Evolutionary conservation across 2,888 invertebrate species (phyloP).

Genomic region (Drosophila barbarae): DNA sequence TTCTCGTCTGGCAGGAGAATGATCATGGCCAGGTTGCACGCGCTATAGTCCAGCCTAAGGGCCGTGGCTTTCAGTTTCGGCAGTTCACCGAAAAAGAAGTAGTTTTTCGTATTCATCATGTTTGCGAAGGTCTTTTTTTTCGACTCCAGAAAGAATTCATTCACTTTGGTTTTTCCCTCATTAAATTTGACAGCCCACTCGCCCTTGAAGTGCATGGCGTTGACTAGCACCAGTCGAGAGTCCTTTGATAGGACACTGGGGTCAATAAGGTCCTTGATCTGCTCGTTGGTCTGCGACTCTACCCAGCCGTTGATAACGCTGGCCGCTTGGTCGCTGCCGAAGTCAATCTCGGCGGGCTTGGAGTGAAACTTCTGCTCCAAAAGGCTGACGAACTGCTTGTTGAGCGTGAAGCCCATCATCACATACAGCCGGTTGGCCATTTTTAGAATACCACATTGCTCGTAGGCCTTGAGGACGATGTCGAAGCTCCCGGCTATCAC

Average conservation of each 20-base stretch:
- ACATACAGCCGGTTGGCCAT: constrained; percentile 88
- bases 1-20: constrained; percentile 85
- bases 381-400: constrained; percentile 81
- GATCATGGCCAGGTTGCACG: constrained; percentile 85
- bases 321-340: constrained; percentile 80
- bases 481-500: constrained; percentile 41
- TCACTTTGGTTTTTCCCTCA: constrained; percentile 81
- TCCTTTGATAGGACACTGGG: constrained; percentile 80
- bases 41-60: constrained; percentile 86
- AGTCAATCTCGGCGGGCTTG: constrained; percentile 84
- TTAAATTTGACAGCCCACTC: constrained; percentile 86
- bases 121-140: constrained; percentile 80
- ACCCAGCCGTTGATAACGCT: constrained; percentile 89
- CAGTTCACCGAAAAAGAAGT: constrained; percentile 55
- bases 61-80: constrained; percentile 61
- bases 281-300: constrained; percentile 86
- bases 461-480: constrained; percentile 43
- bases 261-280: constrained; percentile 87
- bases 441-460: constrained; percentile 67
- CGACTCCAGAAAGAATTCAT: constrained; percentile 83
- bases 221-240: constrained; percentile 86
- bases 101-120: constrained; percentile 84
- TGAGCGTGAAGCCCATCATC: constrained; percentile 81
- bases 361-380: constrained; percentile 84
- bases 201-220: constrained; percentile 92